Evolutionary conservation across 2,797 vertebrate genomes (phyloP).

Genomic region (Lerista edwardsae): DNA sequence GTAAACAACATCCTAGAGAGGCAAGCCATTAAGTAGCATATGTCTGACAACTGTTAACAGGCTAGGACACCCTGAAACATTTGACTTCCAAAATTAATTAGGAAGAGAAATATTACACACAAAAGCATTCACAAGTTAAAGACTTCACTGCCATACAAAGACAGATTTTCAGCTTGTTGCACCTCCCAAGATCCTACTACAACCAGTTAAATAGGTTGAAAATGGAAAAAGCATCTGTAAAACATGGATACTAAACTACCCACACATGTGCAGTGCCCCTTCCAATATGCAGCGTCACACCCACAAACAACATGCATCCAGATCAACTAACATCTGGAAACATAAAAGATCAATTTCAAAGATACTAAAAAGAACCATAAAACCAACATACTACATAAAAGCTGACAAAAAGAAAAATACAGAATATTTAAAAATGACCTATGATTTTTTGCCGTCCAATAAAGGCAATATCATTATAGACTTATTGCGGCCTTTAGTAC

Average conservation of each 20-base stretch:
- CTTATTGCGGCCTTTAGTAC: neutral
- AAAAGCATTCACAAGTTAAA: neutral
- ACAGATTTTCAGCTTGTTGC: neutral
- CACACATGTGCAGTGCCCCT: slow-evolving; percentile 10
- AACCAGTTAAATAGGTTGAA: slow-evolving; percentile 4
- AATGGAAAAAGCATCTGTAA: neutral
- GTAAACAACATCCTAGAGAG: neutral
- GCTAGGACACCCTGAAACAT: neutral
- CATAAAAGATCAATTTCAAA: slow-evolving; percentile 14
- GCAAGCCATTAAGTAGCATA: neutral
- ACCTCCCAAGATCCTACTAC: neutral
- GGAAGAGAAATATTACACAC: neutral
- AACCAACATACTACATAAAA: neutral
- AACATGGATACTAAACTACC: neutral
- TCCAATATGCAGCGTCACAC: slow-evolving; percentile 21
- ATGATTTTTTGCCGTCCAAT: neutral
- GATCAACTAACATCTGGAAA: slow-evolving; percentile 2
- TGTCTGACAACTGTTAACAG: neutral
- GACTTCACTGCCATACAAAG: neutral
- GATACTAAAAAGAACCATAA: slow-evolving; percentile 15
- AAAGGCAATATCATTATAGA: neutral
- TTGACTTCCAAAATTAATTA: neutral
- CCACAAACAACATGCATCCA: neutral
- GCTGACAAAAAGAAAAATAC: neutral
- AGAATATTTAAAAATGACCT: slow-evolving; percentile 6